These are phyloP conservation scores for Arizona elegans DNA, from an alignment of 2,113 vertebrate species.

Conservation along the genomic window DNA sequence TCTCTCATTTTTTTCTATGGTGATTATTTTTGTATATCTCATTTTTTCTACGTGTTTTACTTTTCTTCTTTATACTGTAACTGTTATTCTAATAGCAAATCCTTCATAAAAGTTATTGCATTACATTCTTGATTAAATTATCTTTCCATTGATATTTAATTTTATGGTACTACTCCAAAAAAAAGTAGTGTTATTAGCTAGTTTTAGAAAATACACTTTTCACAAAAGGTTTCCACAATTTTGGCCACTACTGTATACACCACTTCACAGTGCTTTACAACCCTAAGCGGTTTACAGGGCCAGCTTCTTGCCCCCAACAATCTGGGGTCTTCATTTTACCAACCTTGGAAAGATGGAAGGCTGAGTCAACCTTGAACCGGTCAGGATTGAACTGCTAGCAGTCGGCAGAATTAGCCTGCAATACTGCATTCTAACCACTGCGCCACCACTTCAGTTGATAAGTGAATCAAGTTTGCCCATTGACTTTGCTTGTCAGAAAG, in stretches of 20 bases:
- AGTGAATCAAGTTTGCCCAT: not conserved
- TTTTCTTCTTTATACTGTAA: too few species aligned
- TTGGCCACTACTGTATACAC: not conserved
- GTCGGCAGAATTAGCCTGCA: not conserved
- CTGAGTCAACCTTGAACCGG: not conserved
- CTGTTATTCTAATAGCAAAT: too few species aligned
- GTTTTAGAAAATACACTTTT: too few species aligned
- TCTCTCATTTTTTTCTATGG: too few species aligned
- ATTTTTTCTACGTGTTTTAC: too few species aligned
- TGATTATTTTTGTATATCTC: too few species aligned
- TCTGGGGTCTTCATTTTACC: not conserved
- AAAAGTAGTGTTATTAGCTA: too few species aligned
- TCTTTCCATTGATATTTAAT: too few species aligned
- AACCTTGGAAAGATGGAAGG: not conserved
- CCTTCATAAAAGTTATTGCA: too few species aligned
- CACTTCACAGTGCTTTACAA: not conserved
- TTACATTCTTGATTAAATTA: too few species aligned
- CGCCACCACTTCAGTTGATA: not conserved
- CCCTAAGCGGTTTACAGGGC: not conserved
- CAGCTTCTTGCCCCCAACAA: not conserved
- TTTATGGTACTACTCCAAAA: too few species aligned
- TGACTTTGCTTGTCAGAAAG: not conserved
- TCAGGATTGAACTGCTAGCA: not conserved
- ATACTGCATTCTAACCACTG: not conserved
- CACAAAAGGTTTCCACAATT: too few species aligned